phyloP scores from a whole-genome alignment of 1,140 invertebrate species.

The Condylostylus longicornis region DNA sequence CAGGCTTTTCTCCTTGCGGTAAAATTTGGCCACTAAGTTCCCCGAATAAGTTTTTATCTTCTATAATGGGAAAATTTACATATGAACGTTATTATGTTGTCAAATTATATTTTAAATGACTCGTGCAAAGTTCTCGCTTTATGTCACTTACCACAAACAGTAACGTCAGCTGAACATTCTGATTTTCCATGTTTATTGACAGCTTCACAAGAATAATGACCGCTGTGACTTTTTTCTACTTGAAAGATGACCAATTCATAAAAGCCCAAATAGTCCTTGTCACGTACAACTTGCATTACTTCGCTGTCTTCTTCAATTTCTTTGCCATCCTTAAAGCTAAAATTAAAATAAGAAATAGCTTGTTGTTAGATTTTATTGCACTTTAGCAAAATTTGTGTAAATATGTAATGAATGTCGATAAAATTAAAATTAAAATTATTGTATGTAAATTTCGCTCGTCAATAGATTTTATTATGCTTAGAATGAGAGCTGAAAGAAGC shows the following conservation, averaged over 20 bases:
- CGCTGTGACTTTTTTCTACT: conserved; percentile 65
- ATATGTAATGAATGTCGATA: conserved; percentile 2
- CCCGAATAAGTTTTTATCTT: conserved; percentile 67
- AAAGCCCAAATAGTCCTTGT: conserved; percentile 64
- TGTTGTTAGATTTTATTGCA: conserved; percentile 1
- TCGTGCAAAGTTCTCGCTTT: not conserved
- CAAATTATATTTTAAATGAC: conserved; percentile 1
- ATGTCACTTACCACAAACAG: conserved; percentile 50
- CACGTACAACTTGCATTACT: conserved; percentile 55
- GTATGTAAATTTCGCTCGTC: no score
- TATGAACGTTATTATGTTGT: not conserved
- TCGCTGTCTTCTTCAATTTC: conserved; percentile 51
- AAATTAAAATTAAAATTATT: conserved; percentile 1
- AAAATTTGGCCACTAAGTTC: conserved; percentile 50
- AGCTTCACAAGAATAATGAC: conserved; percentile 75
- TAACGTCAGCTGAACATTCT: conserved; percentile 56
- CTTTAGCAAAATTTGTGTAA: not conserved
- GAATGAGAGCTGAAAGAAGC: no score
- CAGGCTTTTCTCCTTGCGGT: conserved; percentile 59
- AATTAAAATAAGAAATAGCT: conserved; percentile 13
- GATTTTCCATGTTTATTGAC: conserved; percentile 70
- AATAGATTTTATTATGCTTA: no score
- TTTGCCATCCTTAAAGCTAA: conserved; percentile 69
- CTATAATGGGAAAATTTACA: conserved; percentile 26
- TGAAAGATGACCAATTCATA: conserved; percentile 82